Evolutionary conservation across 2,797 vertebrate species (phyloP).

Genomic region (Acridotheres tristis): DNA sequence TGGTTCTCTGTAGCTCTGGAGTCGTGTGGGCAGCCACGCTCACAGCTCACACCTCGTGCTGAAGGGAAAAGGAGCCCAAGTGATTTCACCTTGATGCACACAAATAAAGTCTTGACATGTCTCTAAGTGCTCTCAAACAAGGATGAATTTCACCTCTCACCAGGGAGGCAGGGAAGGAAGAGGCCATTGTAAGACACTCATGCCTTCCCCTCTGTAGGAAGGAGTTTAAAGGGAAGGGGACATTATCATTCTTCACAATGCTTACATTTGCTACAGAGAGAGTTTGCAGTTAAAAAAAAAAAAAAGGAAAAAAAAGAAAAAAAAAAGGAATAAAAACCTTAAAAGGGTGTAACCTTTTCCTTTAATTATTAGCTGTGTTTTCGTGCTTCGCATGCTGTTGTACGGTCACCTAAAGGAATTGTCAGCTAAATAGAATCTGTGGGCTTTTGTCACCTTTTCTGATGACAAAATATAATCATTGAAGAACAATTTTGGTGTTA

Average conservation of each 20-base stretch:
- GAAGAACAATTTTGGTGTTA: not conserved
- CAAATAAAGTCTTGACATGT: not conserved
- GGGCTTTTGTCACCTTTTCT: not conserved
- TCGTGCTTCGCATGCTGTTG: not conserved
- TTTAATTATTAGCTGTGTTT: not conserved
- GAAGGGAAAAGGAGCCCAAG: not conserved
- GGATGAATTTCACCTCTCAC: not conserved
- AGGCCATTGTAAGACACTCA: not conserved
- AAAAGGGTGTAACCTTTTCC: not conserved
- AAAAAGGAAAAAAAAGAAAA: not conserved
- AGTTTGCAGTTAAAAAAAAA: not conserved
- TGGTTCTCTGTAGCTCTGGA: not conserved
- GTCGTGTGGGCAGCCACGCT: fast-evolving
- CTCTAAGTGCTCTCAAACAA: not conserved
- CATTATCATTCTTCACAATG: not conserved
- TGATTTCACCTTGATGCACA: not conserved
- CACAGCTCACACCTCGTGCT: fast-evolving
- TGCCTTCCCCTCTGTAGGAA: not conserved
- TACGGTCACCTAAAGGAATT: not conserved
- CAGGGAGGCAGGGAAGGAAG: not conserved
- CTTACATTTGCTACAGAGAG: not conserved
- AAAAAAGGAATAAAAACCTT: not conserved
- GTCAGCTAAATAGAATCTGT: not conserved
- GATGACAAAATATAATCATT: not conserved
- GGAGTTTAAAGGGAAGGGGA: not conserved